Conservation (phyloP, 2,113 vertebrate genomes). For the Girardinichthys multiradiatus region DNA sequence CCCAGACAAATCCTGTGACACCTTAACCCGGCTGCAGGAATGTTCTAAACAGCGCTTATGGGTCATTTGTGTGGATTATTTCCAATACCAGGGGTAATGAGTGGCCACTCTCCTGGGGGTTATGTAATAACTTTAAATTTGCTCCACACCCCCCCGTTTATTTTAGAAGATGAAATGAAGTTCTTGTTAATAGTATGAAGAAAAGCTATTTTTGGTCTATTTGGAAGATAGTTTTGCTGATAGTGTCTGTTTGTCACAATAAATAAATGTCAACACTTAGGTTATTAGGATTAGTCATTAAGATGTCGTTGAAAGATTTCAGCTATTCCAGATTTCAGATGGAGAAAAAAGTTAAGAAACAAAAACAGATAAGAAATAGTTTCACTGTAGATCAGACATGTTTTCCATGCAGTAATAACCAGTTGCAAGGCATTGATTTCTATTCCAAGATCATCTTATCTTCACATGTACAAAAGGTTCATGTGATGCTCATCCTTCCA, state of each 20-base stretch:
- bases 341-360: not conserved
- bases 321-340: not conserved
- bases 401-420: not conserved
- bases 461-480: not conserved
- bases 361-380: not conserved
- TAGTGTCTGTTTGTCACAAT: not conserved
- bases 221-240: not conserved
- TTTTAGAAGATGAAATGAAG: not conserved
- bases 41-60: conserved; percentile 18
- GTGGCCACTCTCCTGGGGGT: not conserved
- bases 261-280: not conserved
- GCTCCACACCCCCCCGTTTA: not conserved
- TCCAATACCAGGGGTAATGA: not conserved
- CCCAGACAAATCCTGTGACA: not conserved
- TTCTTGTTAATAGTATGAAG: not conserved
- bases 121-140: not conserved
- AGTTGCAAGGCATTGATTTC: no score
- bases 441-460: no score
- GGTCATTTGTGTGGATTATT: not conserved
- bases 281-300: not conserved
- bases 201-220: not conserved
- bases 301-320: not conserved
- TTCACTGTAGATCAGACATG: not conserved
- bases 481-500: not conserved
- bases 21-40: not conserved